Evolutionary conservation across 2,888 invertebrate species (phyloP).

Genomic region (Drosophila nigricruria): DNA sequence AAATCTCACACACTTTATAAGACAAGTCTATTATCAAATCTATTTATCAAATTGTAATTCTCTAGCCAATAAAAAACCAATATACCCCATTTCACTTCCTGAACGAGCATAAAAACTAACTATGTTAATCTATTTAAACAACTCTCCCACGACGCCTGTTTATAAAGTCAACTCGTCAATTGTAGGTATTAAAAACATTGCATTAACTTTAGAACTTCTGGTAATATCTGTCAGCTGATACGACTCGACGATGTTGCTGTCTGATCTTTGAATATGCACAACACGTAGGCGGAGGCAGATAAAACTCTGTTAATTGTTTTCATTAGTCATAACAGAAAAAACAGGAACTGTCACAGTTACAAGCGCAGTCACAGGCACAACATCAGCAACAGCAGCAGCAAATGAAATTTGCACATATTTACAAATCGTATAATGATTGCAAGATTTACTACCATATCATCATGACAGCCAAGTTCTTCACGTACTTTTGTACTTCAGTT

Average conservation of each 20-base stretch:
- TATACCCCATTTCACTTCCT: not conserved
- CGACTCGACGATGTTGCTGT: conserved; percentile 21
- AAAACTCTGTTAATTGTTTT: conserved; percentile 72
- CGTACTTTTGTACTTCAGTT: conserved; percentile 9
- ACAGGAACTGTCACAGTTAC: conserved; percentile 27
- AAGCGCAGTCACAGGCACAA: not conserved
- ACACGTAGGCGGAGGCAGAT: conserved; percentile 60
- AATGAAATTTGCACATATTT: conserved; percentile 41
- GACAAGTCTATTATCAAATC: no score
- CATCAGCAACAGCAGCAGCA: conserved; percentile 1
- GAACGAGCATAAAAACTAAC: not conserved
- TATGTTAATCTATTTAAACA: conserved; percentile 1
- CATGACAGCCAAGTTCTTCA: conserved; percentile 30
- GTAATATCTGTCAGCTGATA: conserved; percentile 47
- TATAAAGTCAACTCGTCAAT: conserved; percentile 28
- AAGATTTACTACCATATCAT: conserved; percentile 35
- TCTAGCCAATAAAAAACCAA: not conserved
- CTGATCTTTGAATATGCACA: conserved; percentile 50
- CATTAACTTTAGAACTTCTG: conserved; percentile 38
- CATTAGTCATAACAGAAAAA: conserved; percentile 61
- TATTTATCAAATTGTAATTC: no score
- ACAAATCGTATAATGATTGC: conserved; percentile 34
- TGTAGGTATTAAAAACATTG: conserved; percentile 31
- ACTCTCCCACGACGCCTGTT: conserved; percentile 21
- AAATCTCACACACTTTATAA: no score